Percentiles rank a stretch among this genome's conserved stretches.
Evolutionary conservation across 2,113 vertebrate species (phyloP).

Genomic region (Xiphophorus couchianus): DNA sequence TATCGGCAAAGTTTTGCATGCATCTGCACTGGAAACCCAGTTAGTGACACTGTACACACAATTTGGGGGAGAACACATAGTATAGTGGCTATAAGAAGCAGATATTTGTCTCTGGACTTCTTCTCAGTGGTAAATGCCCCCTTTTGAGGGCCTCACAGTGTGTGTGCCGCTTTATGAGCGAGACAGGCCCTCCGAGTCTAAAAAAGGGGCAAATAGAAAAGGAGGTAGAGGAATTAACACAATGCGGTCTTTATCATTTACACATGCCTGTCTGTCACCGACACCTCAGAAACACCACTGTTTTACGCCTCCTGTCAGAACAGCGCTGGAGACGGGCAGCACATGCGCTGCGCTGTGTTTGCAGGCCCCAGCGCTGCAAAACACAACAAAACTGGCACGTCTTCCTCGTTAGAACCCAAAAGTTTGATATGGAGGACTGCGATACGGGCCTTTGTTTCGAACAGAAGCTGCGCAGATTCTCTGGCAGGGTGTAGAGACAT

Average conservation of each 20-base stretch:
- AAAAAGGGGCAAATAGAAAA: slow-evolving; percentile 58
- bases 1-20: no score
- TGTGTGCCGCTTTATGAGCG: slow-evolving; percentile 68
- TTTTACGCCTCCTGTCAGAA: slow-evolving; percentile 52
- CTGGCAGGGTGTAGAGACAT: slow-evolving; percentile 52
- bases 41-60: slow-evolving; percentile 53
- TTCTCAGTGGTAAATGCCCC: slow-evolving; percentile 80
- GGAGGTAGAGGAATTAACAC: slow-evolving; percentile 74
- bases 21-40: no score
- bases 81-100: slow-evolving; percentile 76
- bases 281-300: slow-evolving; percentile 60
- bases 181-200: slow-evolving; percentile 65
- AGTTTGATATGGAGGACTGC: slow-evolving; percentile 13
- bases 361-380: slow-evolving; percentile 16
- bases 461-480: slow-evolving; percentile 33
- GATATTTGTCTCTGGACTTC: slow-evolving; percentile 77
- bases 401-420: neutral
- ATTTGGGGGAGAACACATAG: slow-evolving; percentile 56
- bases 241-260: slow-evolving; percentile 79
- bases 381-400: slow-evolving; percentile 3
- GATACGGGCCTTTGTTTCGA: slow-evolving; percentile 19
- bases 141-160: slow-evolving; percentile 79
- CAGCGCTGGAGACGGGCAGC: slow-evolving; percentile 32
- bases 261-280: slow-evolving; percentile 68
- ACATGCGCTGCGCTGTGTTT: neutral